These are phyloP conservation scores for Lacanobia oleracea DNA, from an alignment of 2,888 invertebrate species.

Conservation along the genomic window DNA sequence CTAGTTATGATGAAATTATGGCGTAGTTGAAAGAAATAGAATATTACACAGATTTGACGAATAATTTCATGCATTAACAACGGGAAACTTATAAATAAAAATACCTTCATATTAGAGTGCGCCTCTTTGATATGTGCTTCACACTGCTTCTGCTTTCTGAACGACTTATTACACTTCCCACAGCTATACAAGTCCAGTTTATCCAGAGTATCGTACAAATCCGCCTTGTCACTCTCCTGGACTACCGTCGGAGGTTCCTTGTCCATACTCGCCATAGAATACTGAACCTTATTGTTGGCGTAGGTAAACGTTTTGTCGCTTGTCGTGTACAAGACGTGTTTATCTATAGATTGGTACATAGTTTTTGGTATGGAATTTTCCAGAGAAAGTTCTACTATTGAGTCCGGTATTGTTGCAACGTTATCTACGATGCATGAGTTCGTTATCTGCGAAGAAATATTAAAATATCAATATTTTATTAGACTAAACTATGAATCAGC, in stretches of 20 bases:
- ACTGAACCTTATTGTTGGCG: conserved; percentile 80
- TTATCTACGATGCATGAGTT: conserved; percentile 87
- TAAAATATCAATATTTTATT: too few species aligned
- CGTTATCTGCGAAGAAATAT: conserved; percentile 78
- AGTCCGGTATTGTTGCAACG: conserved; percentile 84
- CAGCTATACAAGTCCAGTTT: conserved; percentile 83
- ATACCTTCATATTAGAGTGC: conserved; percentile 77
- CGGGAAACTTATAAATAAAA: not conserved
- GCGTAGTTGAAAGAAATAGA: too few species aligned
- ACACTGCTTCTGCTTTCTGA: conserved; percentile 91
- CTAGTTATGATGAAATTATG: too few species aligned
- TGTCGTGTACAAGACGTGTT: conserved; percentile 82
- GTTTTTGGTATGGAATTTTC: conserved; percentile 86
- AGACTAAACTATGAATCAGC: too few species aligned
- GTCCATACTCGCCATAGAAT: conserved; percentile 82
- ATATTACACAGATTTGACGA: not conserved
- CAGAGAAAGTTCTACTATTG: conserved; percentile 86
- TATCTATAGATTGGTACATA: conserved; percentile 85
- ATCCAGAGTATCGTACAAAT: conserved; percentile 80
- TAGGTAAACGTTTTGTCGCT: conserved; percentile 81
- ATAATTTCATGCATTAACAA: not conserved
- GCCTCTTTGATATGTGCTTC: conserved; percentile 91
- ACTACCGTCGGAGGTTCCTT: conserved; percentile 71
- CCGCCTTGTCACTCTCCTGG: conserved; percentile 76
- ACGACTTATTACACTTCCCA: conserved; percentile 89